These are phyloP conservation scores for Pachymerium ferrugineum DNA, from an alignment of 2,888 invertebrate genomes.

Conservation along the genomic window DNA sequence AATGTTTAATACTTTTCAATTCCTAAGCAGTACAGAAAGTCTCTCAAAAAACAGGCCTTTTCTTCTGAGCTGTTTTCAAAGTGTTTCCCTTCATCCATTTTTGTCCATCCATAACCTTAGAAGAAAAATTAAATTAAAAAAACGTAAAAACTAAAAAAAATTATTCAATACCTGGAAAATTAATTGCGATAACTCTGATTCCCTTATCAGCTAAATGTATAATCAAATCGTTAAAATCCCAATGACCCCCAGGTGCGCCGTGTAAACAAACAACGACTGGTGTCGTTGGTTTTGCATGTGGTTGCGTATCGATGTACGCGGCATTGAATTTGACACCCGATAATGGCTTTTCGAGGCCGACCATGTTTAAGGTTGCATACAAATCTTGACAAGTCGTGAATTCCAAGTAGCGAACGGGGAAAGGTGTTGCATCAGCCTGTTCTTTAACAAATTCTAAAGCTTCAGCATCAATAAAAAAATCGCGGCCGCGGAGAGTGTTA, in stretches of 20 bases:
- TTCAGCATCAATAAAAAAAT: neutral
- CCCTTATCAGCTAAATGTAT: slow-evolving; percentile 20
- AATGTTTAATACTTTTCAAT: slow-evolving; percentile 3
- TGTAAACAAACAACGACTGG: slow-evolving; percentile 33
- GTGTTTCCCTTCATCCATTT: neutral
- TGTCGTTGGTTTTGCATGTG: neutral
- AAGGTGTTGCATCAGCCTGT: neutral
- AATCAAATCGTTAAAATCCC: slow-evolving; percentile 32
- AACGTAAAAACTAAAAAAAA: neutral
- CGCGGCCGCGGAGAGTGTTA: neutral
- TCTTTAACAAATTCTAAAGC: neutral
- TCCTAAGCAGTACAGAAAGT: neutral
- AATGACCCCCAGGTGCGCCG: slow-evolving; percentile 33
- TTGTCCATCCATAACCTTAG: slow-evolving; percentile 20
- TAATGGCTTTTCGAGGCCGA: neutral
- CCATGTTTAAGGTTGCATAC: neutral
- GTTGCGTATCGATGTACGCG: slow-evolving; percentile 27
- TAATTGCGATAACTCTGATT: slow-evolving; percentile 31
- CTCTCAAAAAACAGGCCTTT: neutral
- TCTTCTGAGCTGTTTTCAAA: neutral
- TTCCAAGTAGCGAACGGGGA: neutral
- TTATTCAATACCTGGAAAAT: slow-evolving; percentile 32
- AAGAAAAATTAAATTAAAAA: neutral
- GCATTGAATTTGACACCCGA: neutral
- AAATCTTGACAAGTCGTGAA: neutral